Percentiles rank a stretch among this genome's conserved stretches.
phyloP scores from a whole-genome alignment of 2,113 vertebrate species.

The Murina feae region DNA sequence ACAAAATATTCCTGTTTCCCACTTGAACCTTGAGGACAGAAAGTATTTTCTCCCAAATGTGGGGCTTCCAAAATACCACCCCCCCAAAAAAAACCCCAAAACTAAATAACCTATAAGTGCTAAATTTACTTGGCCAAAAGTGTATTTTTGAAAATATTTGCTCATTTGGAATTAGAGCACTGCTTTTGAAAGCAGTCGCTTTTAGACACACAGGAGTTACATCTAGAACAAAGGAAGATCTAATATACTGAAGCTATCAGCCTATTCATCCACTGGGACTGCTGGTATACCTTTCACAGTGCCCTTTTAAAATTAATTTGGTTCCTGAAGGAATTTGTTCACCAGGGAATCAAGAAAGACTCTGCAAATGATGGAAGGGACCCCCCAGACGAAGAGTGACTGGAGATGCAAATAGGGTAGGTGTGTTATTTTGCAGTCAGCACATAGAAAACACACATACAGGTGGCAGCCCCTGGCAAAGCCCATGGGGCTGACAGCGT shows the following conservation, averaged over 20 bases:
- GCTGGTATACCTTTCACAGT: neutral
- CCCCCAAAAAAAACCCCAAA: too few species aligned
- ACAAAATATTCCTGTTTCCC: neutral
- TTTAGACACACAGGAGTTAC: neutral
- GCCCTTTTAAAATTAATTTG: slow-evolving; percentile 41
- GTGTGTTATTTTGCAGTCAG: neutral
- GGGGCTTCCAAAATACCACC: neutral
- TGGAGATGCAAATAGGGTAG: neutral
- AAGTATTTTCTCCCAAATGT: neutral
- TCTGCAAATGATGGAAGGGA: neutral
- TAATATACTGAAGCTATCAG: slow-evolving; percentile 6
- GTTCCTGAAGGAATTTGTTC: slow-evolving; percentile 20
- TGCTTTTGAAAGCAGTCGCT: slow-evolving; percentile 25
- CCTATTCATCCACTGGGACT: neutral
- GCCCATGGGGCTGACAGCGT: neutral
- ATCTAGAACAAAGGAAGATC: neutral
- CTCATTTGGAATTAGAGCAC: neutral
- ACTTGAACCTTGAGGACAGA: neutral
- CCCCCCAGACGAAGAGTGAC: neutral
- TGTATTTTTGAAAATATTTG: neutral
- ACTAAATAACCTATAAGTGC: neutral
- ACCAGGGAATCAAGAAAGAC: neutral
- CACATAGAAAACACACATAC: neutral
- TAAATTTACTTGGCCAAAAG: neutral
- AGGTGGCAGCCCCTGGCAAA: slow-evolving; percentile 32